phyloP scores from a whole-genome alignment of 2,888 invertebrate species.

The Melinopterus prodromus region DNA sequence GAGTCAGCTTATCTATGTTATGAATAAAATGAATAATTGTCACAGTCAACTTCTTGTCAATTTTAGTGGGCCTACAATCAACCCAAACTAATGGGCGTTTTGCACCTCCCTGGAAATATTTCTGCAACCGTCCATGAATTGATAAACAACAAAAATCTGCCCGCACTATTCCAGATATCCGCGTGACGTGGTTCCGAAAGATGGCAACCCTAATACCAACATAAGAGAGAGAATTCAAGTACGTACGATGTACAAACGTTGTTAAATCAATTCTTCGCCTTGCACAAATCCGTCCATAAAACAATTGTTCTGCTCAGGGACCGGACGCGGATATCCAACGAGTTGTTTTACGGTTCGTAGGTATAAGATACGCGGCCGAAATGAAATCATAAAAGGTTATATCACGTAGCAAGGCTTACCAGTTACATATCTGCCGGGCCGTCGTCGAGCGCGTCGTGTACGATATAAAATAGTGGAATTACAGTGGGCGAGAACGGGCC shows the following conservation, averaged over 20 bases:
- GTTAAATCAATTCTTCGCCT: neutral
- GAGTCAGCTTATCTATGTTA: no score
- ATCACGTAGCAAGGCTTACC: neutral
- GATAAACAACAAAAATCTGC: no score
- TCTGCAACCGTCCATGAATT: no score
- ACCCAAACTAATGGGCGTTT: no score
- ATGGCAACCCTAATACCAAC: no score
- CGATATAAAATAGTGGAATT: constrained; percentile 4
- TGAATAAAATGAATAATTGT: no score
- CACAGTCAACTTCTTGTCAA: no score
- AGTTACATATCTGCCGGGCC: neutral
- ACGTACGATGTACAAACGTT: neutral
- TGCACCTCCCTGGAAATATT: no score
- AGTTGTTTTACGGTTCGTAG: neutral
- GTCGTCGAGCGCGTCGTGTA: neutral
- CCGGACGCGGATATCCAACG: neutral
- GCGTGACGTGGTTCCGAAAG: no score
- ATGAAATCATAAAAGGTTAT: constrained; percentile 4
- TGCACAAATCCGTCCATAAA: neutral
- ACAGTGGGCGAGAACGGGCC: neutral
- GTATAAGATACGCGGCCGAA: neutral
- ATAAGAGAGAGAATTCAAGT: no score
- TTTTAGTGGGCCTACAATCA: no score
- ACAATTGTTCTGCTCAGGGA: neutral
- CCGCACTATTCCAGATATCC: no score